Percentiles rank a stretch among this genome's conserved stretches.
These are phyloP conservation scores for Ascaphus truei DNA, from an alignment of 2,113 vertebrate genomes.

Conservation along the genomic window DNA sequence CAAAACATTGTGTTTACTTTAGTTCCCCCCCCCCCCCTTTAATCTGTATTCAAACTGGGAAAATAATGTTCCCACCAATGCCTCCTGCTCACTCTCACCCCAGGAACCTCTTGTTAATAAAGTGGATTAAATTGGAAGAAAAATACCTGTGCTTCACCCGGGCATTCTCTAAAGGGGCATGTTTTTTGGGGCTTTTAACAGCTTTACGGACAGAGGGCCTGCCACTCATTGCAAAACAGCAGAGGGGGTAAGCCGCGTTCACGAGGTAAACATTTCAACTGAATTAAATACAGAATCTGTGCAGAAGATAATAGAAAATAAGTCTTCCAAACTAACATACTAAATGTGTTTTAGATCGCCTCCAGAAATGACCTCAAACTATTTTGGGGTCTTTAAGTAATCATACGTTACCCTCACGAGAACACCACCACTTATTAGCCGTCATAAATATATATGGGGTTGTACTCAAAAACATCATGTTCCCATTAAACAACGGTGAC, in stretches of 20 bases:
- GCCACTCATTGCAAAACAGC: neutral
- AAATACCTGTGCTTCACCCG: neutral
- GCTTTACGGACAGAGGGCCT: neutral
- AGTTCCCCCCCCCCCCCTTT: neutral
- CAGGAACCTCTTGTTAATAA: neutral
- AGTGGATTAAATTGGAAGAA: neutral
- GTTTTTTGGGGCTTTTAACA: neutral
- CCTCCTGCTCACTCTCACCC: neutral
- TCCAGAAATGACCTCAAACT: neutral
- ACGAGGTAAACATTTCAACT: too few species aligned
- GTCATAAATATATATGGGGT: too few species aligned
- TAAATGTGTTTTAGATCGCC: neutral
- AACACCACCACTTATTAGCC: too few species aligned
- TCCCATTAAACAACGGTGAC: too few species aligned
- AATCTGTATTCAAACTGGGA: neutral
- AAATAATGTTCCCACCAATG: conserved; percentile 7
- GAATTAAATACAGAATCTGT: neutral
- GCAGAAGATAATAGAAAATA: neutral
- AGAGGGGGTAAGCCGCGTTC: neutral
- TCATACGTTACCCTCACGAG: neutral
- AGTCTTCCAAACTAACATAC: neutral
- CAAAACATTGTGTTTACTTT: neutral
- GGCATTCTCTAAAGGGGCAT: neutral
- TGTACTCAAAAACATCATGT: too few species aligned
- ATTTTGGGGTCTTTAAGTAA: too few species aligned